phyloP scores from a whole-genome alignment of 2,113 vertebrate genomes.

The Campylomormyrus tamandua region DNA sequence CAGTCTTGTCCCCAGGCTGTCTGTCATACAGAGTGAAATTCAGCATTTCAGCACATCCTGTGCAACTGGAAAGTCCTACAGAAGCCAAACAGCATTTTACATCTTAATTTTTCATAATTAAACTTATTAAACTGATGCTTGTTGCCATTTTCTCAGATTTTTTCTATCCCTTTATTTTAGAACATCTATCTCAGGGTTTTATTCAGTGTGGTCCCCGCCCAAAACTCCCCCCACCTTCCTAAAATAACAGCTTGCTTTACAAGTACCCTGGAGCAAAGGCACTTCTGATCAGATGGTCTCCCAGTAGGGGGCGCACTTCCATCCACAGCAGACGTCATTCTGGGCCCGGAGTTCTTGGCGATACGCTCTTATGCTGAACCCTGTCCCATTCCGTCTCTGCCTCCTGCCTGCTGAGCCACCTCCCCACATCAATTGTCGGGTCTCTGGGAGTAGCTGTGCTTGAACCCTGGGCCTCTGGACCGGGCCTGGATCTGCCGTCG shows the following conservation, averaged over 20 bases:
- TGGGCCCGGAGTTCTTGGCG: not conserved
- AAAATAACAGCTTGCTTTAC: slow-evolving; percentile 2
- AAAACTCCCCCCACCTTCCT: not conserved
- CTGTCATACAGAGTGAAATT: not conserved
- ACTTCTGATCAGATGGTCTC: not conserved
- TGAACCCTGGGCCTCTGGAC: not conserved
- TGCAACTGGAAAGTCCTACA: not conserved
- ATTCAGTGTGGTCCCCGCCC: not conserved
- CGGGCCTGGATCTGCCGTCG: not conserved
- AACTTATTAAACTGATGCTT: not conserved
- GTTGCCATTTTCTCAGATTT: not conserved
- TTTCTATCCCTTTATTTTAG: not conserved
- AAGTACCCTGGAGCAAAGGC: not conserved
- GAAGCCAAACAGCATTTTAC: not conserved
- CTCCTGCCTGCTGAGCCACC: not conserved
- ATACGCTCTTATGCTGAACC: not conserved
- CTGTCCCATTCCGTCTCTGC: not conserved
- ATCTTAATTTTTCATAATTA: not conserved
- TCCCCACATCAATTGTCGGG: not conserved
- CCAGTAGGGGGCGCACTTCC: slow-evolving; percentile 6
- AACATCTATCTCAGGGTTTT: not conserved
- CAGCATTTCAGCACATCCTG: not conserved
- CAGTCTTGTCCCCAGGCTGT: not conserved
- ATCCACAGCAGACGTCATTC: not conserved
- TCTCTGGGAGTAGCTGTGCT: not conserved